Conservation (phyloP, 2,113 vertebrate species). For the Leptobrachium ailaonicum region DNA sequence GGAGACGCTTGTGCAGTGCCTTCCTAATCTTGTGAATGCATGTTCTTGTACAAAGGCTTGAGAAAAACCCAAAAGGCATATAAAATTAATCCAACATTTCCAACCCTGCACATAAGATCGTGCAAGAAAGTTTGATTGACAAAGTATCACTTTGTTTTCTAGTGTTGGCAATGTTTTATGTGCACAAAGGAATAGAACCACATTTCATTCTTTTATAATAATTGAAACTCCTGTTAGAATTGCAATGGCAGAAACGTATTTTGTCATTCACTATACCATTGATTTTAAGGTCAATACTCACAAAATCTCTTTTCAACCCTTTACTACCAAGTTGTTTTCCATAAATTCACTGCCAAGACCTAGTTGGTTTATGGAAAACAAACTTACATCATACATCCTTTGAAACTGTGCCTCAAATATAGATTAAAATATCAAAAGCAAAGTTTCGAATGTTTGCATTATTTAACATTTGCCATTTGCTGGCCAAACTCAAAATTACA, state of each 20-base stretch:
- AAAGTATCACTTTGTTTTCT: slow-evolving; percentile 21
- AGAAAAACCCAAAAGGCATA: slow-evolving; percentile 39
- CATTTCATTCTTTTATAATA: neutral
- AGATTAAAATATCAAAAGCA: too few relatives aligned
- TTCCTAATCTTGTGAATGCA: slow-evolving; percentile 45
- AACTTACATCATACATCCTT: too few relatives aligned
- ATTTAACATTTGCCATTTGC: too few relatives aligned
- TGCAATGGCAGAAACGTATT: neutral
- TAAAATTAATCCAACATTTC: slow-evolving; percentile 40
- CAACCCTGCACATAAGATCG: neutral
- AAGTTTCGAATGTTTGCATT: too few relatives aligned
- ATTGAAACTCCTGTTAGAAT: neutral
- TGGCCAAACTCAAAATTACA: too few relatives aligned
- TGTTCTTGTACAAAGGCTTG: slow-evolving; percentile 43
- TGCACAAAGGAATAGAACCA: slow-evolving; percentile 7
- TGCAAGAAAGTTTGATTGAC: slow-evolving; percentile 37
- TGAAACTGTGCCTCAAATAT: too few relatives aligned
- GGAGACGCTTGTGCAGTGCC: slow-evolving; percentile 25
- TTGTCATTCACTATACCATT: too few relatives aligned
- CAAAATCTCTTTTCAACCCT: too few relatives aligned
- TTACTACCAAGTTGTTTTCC: too few relatives aligned
- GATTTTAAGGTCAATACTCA: too few relatives aligned
- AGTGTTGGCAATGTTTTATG: neutral
- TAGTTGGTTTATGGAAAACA: too few relatives aligned
- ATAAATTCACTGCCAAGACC: too few relatives aligned